Conservation (phyloP, 2,113 vertebrate species). For the Nyctereutes procyonoides region DNA sequence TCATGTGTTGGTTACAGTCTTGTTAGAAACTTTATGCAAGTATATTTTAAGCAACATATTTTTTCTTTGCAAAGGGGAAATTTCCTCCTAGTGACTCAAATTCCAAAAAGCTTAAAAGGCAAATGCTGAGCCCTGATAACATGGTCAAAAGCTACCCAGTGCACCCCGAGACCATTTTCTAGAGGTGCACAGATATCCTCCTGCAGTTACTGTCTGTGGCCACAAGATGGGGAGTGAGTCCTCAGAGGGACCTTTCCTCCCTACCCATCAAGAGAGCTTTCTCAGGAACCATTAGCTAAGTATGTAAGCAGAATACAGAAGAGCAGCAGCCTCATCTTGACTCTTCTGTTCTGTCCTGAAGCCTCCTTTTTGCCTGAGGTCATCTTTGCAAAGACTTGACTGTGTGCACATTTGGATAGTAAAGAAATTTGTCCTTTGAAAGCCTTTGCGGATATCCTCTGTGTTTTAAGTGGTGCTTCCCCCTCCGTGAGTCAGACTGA, state of each 20-base stretch:
- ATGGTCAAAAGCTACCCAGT: background rate
- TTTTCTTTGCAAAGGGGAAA: background rate
- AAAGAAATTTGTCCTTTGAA: background rate
- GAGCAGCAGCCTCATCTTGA: background rate
- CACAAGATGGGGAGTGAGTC: constrained; percentile 63
- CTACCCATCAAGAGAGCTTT: background rate
- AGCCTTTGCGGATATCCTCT: background rate
- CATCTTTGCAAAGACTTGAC: background rate
- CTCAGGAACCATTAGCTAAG: background rate
- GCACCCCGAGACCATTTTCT: background rate
- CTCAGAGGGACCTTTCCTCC: background rate
- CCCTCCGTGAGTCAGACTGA: background rate
- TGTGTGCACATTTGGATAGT: background rate
- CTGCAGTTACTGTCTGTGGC: constrained; percentile 51
- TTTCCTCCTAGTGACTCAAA: background rate
- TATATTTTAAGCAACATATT: background rate
- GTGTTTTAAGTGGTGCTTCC: constrained; percentile 5
- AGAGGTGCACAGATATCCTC: background rate
- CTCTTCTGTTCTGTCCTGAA: background rate
- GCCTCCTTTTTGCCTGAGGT: background rate
- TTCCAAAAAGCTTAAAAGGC: background rate
- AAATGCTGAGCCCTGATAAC: background rate
- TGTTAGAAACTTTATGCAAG: background rate
- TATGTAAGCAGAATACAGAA: background rate
- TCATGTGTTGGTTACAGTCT: background rate